Percentiles rank a stretch among this genome's conserved stretches.
Conservation (phyloP, 2,113 vertebrate species). For the Phocoena phocoena region DNA sequence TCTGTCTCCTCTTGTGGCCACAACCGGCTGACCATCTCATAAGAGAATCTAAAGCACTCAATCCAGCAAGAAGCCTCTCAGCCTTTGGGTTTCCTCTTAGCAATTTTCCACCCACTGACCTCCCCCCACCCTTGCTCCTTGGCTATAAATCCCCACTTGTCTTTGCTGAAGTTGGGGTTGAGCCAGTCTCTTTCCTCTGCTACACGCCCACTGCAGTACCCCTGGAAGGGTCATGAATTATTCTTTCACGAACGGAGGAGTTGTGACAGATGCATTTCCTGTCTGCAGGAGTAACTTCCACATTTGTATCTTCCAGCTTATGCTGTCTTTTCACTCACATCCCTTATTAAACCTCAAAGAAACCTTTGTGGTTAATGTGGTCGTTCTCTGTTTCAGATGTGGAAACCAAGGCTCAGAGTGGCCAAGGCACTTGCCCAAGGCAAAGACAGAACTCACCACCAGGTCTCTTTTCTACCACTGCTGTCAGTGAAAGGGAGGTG, state of each 20-base stretch:
- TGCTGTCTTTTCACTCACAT: background rate
- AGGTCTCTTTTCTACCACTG: background rate
- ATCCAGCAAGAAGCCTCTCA: background rate
- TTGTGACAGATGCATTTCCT: background rate
- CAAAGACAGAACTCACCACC: background rate
- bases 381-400: background rate
- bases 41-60: background rate
- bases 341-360: background rate
- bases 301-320: background rate
- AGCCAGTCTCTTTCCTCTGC: background rate
- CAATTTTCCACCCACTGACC: background rate
- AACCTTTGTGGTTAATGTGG: background rate
- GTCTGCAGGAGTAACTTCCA: background rate
- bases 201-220: background rate
- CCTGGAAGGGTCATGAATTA: background rate
- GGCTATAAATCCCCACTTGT: background rate
- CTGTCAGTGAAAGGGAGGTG: background rate
- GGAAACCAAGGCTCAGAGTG: background rate
- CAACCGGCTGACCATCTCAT: background rate
- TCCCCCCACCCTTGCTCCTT: background rate
- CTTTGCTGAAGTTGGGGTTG: background rate
- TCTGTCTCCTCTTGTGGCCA: background rate
- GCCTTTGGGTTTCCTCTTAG: background rate
- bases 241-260: conserved; percentile 39
- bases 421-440: background rate